Percentiles rank a stretch among this genome's conserved stretches.
Conservation (phyloP, 2,113 vertebrate genomes). For the Actinemys pallida region DNA sequence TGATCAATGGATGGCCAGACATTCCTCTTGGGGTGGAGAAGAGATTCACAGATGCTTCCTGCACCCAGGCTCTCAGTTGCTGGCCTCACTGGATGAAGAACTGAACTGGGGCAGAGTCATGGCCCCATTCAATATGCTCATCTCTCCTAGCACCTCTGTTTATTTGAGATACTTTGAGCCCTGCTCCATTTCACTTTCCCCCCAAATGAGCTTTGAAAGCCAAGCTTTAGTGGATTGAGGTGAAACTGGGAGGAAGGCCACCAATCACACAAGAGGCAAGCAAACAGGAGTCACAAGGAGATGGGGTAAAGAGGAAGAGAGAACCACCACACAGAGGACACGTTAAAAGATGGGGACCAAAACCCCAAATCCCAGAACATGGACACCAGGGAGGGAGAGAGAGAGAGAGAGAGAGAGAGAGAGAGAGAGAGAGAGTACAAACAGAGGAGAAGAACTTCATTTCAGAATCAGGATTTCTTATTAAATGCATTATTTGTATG, state of each 20-base stretch:
- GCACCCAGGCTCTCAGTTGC: background rate
- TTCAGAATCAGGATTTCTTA: background rate
- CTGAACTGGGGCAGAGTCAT: background rate
- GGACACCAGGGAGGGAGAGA: background rate
- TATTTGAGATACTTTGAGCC: background rate
- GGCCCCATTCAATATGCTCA: background rate
- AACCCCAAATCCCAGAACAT: background rate
- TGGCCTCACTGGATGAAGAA: background rate
- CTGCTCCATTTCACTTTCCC: background rate
- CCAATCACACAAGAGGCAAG: background rate
- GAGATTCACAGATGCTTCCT: background rate
- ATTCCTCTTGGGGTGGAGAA: background rate
- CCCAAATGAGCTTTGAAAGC: background rate
- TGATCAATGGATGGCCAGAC: rapidly evolving
- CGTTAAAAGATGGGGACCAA: background rate
- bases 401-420: too few relatives aligned
- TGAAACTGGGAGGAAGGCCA: background rate
- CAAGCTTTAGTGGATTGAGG: background rate
- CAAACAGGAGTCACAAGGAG: background rate
- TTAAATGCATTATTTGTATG: background rate
- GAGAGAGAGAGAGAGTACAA: background rate
- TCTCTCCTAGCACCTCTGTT: background rate
- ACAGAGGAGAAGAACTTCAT: background rate
- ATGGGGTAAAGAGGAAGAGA: background rate
- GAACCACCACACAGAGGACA: background rate